Base-by-base conservation (phyloP, 2,113 vertebrate species). In the Lonchura striata region DNA sequence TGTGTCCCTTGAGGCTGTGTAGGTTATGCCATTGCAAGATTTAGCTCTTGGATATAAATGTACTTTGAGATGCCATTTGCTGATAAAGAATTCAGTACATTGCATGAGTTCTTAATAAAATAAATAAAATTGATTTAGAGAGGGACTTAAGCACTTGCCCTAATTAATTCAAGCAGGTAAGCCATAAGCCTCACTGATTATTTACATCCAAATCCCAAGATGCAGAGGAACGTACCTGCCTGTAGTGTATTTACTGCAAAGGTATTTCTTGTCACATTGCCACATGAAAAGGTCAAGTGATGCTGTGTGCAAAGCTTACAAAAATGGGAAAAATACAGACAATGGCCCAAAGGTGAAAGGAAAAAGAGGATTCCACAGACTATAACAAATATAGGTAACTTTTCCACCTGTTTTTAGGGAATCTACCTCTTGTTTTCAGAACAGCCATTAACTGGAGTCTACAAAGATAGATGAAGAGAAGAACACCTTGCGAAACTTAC, bases 401-500 rank as follows among this genome's bases (percentile, higher is more conserved):
- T 21, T 61, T 49, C 19, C 57, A 56, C 14, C 18, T 30, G 9
- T 15, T 30, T 52, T 80, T 70, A 37, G 22, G 33, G 35, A 42
- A 80, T 39, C 13, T 35, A 2, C 15, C 12, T 78, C 30, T 56
- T 57, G 12, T 41, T 71, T 42, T 33, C 16, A 57, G 53, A 74
- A 28, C 13, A 28, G 11, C 39, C 79, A 10, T 70, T 66, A n/a
- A 37, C 1, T 49, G 46, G 49, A 24, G 47, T 37, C 28, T 46
- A 39, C 31, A n/a, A 24, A 41, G 15, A 71, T 10, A 41, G 11
- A 44, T 30, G 41, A 90, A 69, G 50, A 75, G 20, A 60, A 59
- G 35, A 86, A 59, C 39, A 64, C 9, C 18, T 2, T 17, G 17
- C 4, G 3, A 90, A 70, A 98, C 99, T 99, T 93, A 99, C 99